Conservation (phyloP, 2,113 vertebrate species). For the Odocoileus hemionus region DNA sequence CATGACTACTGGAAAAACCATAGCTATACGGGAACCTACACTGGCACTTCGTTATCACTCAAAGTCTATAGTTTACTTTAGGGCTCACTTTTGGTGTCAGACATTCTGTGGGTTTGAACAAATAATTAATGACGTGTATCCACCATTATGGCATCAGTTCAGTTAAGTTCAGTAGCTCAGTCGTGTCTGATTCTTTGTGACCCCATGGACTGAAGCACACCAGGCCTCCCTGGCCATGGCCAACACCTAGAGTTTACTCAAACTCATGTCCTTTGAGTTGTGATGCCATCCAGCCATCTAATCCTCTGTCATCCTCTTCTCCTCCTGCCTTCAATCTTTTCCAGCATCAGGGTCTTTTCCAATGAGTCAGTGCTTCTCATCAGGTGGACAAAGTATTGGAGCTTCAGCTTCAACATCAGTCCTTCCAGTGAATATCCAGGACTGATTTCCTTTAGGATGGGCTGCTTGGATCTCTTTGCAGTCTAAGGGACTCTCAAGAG, state of each 20-base stretch:
- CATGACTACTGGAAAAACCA: background rate
- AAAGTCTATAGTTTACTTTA: background rate
- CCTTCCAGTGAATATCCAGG: background rate
- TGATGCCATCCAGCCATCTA: background rate
- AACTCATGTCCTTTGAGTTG: background rate
- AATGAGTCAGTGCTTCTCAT: background rate
- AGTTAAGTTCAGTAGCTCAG: background rate
- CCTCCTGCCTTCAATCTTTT: background rate
- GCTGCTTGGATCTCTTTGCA: background rate
- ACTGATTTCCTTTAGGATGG: background rate
- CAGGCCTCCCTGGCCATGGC: background rate
- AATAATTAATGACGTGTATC: background rate
- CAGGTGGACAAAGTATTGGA: background rate
- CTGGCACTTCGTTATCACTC: rapidly evolving
- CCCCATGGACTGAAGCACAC: background rate
- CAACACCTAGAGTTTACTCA: background rate
- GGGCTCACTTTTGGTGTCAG: background rate
- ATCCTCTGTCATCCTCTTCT: background rate
- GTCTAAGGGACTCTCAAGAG: background rate
- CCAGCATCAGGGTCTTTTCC: background rate
- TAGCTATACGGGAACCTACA: background rate
- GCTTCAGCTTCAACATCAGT: background rate
- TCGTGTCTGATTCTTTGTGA: background rate
- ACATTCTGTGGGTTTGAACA: background rate
- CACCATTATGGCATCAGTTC: rapidly evolving